Evolutionary conservation across 2,113 vertebrate species (phyloP).

Genomic region (Sminthopsis crassicaudata): DNA sequence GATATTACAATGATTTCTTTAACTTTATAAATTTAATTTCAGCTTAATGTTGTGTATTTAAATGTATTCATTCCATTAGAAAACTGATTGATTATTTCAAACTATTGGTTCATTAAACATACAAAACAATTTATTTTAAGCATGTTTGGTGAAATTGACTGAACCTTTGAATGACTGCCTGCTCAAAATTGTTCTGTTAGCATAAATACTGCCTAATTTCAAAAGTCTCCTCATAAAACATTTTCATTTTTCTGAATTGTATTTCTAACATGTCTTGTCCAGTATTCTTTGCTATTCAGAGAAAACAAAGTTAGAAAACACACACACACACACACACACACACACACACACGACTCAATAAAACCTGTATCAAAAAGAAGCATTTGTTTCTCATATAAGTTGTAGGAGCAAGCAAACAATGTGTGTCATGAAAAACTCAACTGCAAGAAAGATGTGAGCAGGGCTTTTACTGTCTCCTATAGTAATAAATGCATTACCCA

Average conservation of each 20-base stretch:
- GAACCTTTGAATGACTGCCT: neutral
- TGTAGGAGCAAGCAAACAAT: constrained; percentile 27
- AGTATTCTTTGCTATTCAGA: constrained; percentile 30
- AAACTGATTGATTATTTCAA: neutral
- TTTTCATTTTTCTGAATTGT: constrained; percentile 60
- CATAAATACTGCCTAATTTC: constrained; percentile 14
- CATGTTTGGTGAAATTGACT: neutral
- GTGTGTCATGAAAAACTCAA: constrained; percentile 25
- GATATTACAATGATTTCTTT: constrained; percentile 21
- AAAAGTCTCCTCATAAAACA: constrained; percentile 47
- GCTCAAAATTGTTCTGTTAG: constrained; percentile 20
- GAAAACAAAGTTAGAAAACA: constrained; percentile 46
- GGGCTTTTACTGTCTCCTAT: constrained; percentile 29
- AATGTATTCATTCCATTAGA: constrained; percentile 15
- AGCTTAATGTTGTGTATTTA: neutral
- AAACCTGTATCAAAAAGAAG: neutral
- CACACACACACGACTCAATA: constrained; percentile 20
- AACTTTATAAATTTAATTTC: neutral
- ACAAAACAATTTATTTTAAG: neutral
- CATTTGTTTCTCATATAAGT: neutral
- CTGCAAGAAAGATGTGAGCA: constrained; percentile 53
- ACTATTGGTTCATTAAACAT: neutral
- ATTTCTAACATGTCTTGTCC: constrained; percentile 64
- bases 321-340: constrained; percentile 8
- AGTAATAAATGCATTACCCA: constrained; percentile 53